A percentile compares a stretch with the other conserved stretches of the same genome.
phyloP scores from a whole-genome alignment of 2,888 invertebrate genomes.

The Drosophila kambysellisi region DNA sequence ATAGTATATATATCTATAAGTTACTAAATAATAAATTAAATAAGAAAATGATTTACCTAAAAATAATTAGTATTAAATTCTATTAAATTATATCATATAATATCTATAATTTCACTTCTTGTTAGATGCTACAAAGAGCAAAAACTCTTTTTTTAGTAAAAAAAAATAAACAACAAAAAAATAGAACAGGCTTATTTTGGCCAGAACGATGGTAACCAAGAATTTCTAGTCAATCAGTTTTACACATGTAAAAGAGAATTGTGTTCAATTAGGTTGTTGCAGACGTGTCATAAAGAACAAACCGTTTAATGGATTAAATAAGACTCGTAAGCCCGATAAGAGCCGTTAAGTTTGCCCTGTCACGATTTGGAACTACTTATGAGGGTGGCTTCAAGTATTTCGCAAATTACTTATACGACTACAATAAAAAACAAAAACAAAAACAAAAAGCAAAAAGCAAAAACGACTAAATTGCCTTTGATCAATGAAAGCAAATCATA shows the following conservation, averaged over 20 bases:
- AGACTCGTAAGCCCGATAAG: conserved; percentile 9
- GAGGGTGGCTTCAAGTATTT: conserved; percentile 42
- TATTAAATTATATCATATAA: too few species aligned
- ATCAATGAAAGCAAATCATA: conserved; percentile 82
- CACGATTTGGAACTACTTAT: conserved; percentile 43
- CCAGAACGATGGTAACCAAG: background rate
- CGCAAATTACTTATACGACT: conserved; percentile 25
- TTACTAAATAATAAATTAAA: too few species aligned
- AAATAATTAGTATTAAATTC: too few species aligned
- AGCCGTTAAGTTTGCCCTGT: conserved; percentile 26
- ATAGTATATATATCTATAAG: too few species aligned
- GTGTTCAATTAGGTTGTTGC: conserved; percentile 20
- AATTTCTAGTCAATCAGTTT: background rate
- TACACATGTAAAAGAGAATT: conserved; percentile 1
- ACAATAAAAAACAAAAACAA: background rate
- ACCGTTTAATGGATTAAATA: conserved; percentile 39
- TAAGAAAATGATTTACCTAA: too few species aligned
- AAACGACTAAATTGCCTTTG: conserved; percentile 50
- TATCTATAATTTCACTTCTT: too few species aligned
- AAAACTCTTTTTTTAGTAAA: too few species aligned
- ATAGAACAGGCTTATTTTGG: too few species aligned
- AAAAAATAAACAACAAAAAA: too few species aligned
- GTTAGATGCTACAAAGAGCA: too few species aligned
- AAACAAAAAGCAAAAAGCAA: background rate
- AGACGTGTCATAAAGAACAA: conserved; percentile 26